A percentile compares a stretch with the other conserved stretches of the same genome.
Conservation (phyloP, 1,140 invertebrate genomes). For the Phymorhynchus buccinoides region DNA sequence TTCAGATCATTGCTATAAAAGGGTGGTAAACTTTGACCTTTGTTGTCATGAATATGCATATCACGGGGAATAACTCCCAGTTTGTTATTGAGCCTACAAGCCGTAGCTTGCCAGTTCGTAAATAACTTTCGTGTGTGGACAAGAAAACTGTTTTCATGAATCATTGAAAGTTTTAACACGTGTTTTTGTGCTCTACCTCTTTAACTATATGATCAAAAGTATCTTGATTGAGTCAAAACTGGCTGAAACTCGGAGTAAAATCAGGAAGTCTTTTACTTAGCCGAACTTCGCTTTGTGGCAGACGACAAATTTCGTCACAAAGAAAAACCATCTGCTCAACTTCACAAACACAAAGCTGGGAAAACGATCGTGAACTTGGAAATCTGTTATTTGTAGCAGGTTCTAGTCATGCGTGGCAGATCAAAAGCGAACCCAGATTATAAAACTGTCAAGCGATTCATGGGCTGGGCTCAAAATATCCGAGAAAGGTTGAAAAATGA, state of each 20-base stretch:
- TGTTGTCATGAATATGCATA: not conserved
- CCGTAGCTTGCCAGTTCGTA: not conserved
- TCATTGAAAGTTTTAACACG: not conserved
- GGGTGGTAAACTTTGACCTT: no score
- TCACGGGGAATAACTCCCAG: not conserved
- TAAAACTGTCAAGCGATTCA: not conserved
- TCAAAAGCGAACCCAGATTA: not conserved
- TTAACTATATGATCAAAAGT: not conserved
- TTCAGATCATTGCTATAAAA: no score
- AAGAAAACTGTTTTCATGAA: not conserved
- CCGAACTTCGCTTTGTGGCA: not conserved
- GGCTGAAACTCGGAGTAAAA: no score
- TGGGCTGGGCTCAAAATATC: not conserved
- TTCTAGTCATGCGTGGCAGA: not conserved
- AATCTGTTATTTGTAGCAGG: not conserved
- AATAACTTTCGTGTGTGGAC: not conserved
- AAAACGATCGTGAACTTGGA: not conserved
- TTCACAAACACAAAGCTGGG: not conserved
- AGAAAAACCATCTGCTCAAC: not conserved
- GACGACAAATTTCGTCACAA: not conserved
- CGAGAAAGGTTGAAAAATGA: not conserved
- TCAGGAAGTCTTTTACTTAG: no score
- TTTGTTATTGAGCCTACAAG: not conserved
- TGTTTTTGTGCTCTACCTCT: not conserved
- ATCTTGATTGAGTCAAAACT: no score